Evolutionary conservation across 2,888 invertebrate genomes (phyloP).

Genomic region (Pterobdella sp.): DNA sequence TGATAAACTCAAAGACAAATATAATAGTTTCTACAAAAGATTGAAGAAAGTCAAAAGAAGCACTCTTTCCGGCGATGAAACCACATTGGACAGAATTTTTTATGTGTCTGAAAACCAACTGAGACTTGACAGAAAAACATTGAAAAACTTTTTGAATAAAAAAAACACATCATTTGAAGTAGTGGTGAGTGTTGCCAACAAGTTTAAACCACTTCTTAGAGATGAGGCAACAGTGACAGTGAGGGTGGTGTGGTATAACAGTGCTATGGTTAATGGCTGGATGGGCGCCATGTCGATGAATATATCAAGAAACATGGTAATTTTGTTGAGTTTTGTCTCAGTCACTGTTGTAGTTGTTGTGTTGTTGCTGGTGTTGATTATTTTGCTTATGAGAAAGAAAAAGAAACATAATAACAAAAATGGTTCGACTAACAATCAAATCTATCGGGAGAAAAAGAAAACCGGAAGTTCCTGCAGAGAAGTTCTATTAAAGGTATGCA

Average conservation of each 20-base stretch:
- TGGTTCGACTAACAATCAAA: neutral
- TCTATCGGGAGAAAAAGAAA: neutral
- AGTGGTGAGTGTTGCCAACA: neutral
- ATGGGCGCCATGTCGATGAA: too few relatives aligned
- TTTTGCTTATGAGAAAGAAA: neutral
- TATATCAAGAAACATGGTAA: neutral
- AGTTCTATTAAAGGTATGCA: neutral
- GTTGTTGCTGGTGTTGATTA: neutral
- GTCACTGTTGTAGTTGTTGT: neutral
- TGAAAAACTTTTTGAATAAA: too few relatives aligned
- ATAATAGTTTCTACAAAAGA: neutral
- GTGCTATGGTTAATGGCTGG: neutral
- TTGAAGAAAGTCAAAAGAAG: neutral
- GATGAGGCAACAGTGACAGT: neutral
- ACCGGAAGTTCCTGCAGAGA: neutral
- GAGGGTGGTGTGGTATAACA: neutral
- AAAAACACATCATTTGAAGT: neutral
- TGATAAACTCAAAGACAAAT: neutral
- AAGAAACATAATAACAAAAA: neutral
- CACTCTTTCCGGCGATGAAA: neutral
- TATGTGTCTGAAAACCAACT: neutral
- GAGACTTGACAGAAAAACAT: neutral
- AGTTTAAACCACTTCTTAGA: neutral
- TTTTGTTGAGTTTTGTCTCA: neutral
- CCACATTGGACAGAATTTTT: neutral